Base-by-base conservation (phyloP, 2,888 invertebrate species). In the Entomobrya proxima region DNA sequence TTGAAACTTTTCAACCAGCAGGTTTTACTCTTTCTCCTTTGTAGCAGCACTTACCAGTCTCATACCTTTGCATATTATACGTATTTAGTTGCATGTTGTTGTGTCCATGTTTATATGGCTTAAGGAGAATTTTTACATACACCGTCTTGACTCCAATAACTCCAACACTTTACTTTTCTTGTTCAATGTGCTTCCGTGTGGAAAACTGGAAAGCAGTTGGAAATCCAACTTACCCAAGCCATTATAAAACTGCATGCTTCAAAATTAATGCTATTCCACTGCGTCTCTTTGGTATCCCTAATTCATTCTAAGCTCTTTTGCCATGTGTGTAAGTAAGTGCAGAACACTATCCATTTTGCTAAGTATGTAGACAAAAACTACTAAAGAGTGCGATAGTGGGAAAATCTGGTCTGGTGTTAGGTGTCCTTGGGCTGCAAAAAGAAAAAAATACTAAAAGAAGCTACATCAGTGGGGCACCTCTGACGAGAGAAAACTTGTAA, bases 141-240 rank as follows among this genome's bases (percentile, higher is more conserved):
- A 24, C 35, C 35, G 35, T 18, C 32, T 24, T 61, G 67, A 67
- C 37, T 40, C n/a, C 21, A 27, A 40, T 47, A 7, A 64, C 69
- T 69, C 27, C 30, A 24, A 9, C 40, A 47, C 27, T 15, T n/a
- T n/a, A n/a, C n/a, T n/a, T n/a, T 4, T 2, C 37, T 67, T 64
- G 55, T 64, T 37, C 64, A 69, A 44, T n/a, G n/a, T 27, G 69
- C 69, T 69, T 15, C 30, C 47, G 67, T 67, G 69, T 69, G 69
- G 40, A 69, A 47, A 69, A 67, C 1, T 67, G 35, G 21, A 37
- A 69, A 30, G 35, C 64, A 64, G n/a, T 4, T 64, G 64, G 64
- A 35, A 35, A 30, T 64, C 64, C 15, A 64, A 2, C 21, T 35
- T n/a, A 64, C 64, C 21, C 32, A 32, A 32, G 18, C 32, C 35